These are phyloP conservation scores for Forbesichthys papilliferus DNA, from an alignment of 2,113 vertebrate genomes.

Conservation along the genomic window DNA sequence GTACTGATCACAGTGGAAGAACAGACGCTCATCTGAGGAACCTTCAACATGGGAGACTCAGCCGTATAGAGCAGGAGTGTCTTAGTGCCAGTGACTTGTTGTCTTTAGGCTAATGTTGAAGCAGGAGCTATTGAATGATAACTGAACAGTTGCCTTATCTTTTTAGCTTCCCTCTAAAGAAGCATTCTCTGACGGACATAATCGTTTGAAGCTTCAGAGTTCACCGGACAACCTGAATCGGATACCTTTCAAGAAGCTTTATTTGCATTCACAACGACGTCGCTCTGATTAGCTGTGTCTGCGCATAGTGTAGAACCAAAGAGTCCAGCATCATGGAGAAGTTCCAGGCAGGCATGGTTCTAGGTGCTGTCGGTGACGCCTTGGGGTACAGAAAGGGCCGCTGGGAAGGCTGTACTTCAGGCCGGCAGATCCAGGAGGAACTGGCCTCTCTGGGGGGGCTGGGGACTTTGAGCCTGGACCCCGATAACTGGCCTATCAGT, in stretches of 20 bases:
- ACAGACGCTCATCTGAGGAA: not conserved
- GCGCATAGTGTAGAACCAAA: not conserved
- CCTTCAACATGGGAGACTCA: not conserved
- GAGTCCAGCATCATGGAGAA: slow-evolving; percentile 82
- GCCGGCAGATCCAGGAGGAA: slow-evolving; percentile 84
- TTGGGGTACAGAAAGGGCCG: slow-evolving; percentile 85
- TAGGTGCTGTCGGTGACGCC: slow-evolving; percentile 86
- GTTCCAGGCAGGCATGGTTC: slow-evolving; percentile 89
- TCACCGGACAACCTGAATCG: not conserved
- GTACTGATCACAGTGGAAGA: not conserved
- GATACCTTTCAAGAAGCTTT: not conserved
- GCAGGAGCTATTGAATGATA: too few relatives aligned
- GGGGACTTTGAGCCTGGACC: slow-evolving; percentile 80
- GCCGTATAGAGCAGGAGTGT: not conserved
- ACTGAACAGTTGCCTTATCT: too few relatives aligned
- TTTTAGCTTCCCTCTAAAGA: not conserved
- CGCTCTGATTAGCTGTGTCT: not conserved
- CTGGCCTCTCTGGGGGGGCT: slow-evolving; percentile 83
- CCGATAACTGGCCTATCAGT: slow-evolving; percentile 89
- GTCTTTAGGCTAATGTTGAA: not conserved
- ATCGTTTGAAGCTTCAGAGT: not conserved
- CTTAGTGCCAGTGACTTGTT: not conserved
- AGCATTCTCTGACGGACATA: slow-evolving; percentile 5
- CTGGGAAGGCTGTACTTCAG: slow-evolving; percentile 78
- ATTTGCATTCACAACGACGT: not conserved